Conservation (phyloP, 2,113 vertebrate species). For the Ictalurus punctatus region DNA sequence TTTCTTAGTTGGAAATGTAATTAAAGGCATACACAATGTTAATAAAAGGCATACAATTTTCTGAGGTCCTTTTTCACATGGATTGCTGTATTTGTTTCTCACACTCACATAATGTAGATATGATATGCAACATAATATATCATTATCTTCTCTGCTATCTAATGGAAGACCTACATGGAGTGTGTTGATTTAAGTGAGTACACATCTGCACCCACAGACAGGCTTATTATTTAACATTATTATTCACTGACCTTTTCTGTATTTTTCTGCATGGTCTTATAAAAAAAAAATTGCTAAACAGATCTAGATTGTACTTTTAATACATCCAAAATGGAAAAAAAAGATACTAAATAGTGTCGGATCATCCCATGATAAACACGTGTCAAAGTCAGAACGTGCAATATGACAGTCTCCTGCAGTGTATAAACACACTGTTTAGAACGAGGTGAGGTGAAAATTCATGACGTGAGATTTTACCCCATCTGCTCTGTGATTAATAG, state of each 20-base stretch:
- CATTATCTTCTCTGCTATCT: not conserved
- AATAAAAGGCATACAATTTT: not conserved
- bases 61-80: not conserved
- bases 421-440: constrained; percentile 22
- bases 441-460: constrained; percentile 25
- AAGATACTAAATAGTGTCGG: not conserved
- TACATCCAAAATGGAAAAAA: not conserved
- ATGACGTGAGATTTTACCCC: constrained; percentile 51
- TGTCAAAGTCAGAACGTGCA: constrained; percentile 11
- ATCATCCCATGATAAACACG: not conserved
- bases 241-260: not conserved
- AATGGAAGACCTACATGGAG: not conserved
- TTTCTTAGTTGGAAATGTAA: not conserved
- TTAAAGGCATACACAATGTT: not conserved
- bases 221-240: not conserved
- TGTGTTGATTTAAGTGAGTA: not conserved
- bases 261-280: not conserved
- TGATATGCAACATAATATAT: not conserved
- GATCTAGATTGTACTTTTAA: not conserved
- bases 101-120: not conserved
- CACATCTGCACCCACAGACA: not conserved
- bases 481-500: constrained; percentile 58
- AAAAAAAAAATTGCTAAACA: not conserved
- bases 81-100: not conserved
- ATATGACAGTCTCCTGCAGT: not conserved